Conservation (phyloP, 2,888 invertebrate species). For the Amphipyra tragopoginis region DNA sequence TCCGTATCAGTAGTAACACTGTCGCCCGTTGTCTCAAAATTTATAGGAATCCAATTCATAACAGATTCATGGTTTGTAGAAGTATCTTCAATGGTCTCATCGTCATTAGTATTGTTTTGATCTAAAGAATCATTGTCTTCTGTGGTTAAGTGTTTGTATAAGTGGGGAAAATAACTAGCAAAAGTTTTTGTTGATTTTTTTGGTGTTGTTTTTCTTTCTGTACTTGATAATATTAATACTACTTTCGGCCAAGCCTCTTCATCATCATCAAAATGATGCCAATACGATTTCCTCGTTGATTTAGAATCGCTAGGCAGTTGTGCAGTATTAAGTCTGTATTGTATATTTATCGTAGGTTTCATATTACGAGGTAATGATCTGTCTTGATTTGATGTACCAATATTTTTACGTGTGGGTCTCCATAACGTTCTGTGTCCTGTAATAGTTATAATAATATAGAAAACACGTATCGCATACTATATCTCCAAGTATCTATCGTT, state of each 20-base stretch:
- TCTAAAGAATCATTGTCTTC: not conserved
- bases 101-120: not conserved
- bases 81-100: not conserved
- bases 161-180: conserved; percentile 32
- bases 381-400: not conserved
- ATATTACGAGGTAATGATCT: not conserved
- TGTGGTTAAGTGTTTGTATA: conserved; percentile 4
- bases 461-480: too few relatives aligned
- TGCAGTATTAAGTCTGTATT: not conserved
- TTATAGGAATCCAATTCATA: not conserved
- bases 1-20: too few relatives aligned
- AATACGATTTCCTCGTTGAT: conserved; percentile 13
- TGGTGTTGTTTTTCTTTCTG: conserved; percentile 21
- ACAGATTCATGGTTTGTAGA: too few relatives aligned
- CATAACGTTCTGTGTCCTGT: conserved; percentile 39
- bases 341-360: not conserved
- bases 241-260: conserved; percentile 40
- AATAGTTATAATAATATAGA: not conserved
- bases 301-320: not conserved
- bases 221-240: conserved; percentile 27
- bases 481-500: too few relatives aligned
- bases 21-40: too few relatives aligned
- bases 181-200: conserved; percentile 18
- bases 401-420: conserved; percentile 16
- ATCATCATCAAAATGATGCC: conserved; percentile 37